Evolutionary conservation across 2,797 vertebrate genomes (phyloP).

Genomic region (Rhynchonycteris naso): DNA sequence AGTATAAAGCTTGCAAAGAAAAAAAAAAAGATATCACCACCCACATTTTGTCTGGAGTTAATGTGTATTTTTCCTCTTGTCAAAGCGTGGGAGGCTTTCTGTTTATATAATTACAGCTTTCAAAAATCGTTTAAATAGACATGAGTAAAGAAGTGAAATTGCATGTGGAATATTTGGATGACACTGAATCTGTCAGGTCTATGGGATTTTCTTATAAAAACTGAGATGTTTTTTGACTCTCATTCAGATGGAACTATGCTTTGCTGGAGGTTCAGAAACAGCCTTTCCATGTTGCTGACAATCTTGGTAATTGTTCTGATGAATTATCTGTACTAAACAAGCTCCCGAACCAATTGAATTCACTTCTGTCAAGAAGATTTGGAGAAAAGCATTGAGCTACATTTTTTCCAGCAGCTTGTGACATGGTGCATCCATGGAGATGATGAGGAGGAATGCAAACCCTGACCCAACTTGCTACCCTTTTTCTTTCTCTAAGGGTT

Average conservation of each 20-base stretch:
- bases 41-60: slow-evolving; percentile 80
- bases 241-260: slow-evolving; percentile 61
- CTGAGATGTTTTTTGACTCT: slow-evolving; percentile 54
- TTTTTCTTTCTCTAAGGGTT: not conserved
- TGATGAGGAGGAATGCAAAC: not conserved
- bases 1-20: slow-evolving; percentile 41
- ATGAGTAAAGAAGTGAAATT: slow-evolving; percentile 75
- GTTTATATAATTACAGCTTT: slow-evolving; percentile 82
- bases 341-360: not conserved
- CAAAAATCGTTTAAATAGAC: slow-evolving; percentile 74
- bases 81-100: slow-evolving; percentile 77
- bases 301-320: slow-evolving; percentile 15
- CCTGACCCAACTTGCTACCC: not conserved
- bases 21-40: slow-evolving; percentile 51
- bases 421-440: not conserved
- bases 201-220: slow-evolving; percentile 70
- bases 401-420: not conserved
- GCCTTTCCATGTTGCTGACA: slow-evolving; percentile 49
- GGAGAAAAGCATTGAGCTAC: not conserved
- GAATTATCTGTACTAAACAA: slow-evolving; percentile 41
- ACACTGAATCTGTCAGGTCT: slow-evolving; percentile 62
- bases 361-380: not conserved
- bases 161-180: slow-evolving; percentile 68
- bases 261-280: slow-evolving; percentile 58
- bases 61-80: slow-evolving; percentile 80